A percentile compares a stretch with the other conserved stretches of the same genome.
Evolutionary conservation across 2,113 vertebrate genomes (phyloP).

Genomic region (Girardinichthys multiradiatus): DNA sequence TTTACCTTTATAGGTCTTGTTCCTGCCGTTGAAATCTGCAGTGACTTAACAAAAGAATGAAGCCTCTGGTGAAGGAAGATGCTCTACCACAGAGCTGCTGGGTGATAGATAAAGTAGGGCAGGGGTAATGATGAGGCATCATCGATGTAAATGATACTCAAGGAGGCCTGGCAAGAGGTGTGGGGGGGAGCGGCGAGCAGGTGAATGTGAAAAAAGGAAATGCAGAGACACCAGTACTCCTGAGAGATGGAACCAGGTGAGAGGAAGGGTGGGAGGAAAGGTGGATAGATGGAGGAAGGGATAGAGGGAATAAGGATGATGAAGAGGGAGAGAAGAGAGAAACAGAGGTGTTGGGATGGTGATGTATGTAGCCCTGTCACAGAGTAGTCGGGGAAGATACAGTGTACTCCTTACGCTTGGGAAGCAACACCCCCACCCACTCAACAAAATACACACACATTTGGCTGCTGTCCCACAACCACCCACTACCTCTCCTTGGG

Average conservation of each 20-base stretch:
- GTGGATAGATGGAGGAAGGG: slow-evolving; percentile 74
- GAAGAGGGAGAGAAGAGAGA: slow-evolving; percentile 74
- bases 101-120: slow-evolving; percentile 81
- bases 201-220: slow-evolving; percentile 63
- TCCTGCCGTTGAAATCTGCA: slow-evolving; percentile 19
- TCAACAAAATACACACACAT: slow-evolving; percentile 56
- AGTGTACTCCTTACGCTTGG: slow-evolving; percentile 81
- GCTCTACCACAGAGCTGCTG: slow-evolving; percentile 58
- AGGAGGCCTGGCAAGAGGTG: slow-evolving; percentile 65
- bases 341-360: slow-evolving; percentile 79
- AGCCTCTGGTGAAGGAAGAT: slow-evolving; percentile 49
- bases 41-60: slow-evolving; percentile 34
- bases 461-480: slow-evolving; percentile 68
- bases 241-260: slow-evolving; percentile 75
- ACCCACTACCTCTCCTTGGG: slow-evolving; percentile 66
- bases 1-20: neutral
- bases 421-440: slow-evolving; percentile 74
- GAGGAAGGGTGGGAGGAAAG: slow-evolving; percentile 54
- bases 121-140: slow-evolving; percentile 84
- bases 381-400: slow-evolving; percentile 82
- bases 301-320: slow-evolving; percentile 81
- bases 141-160: slow-evolving; percentile 85
- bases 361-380: slow-evolving; percentile 85
- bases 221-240: slow-evolving; percentile 59
- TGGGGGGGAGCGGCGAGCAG: slow-evolving; percentile 45